A percentile compares a stretch with the other conserved stretches of the same genome.
These are phyloP conservation scores for Podotricha telesiphe DNA, from an alignment of 2,888 invertebrate species.

Conservation along the genomic window DNA sequence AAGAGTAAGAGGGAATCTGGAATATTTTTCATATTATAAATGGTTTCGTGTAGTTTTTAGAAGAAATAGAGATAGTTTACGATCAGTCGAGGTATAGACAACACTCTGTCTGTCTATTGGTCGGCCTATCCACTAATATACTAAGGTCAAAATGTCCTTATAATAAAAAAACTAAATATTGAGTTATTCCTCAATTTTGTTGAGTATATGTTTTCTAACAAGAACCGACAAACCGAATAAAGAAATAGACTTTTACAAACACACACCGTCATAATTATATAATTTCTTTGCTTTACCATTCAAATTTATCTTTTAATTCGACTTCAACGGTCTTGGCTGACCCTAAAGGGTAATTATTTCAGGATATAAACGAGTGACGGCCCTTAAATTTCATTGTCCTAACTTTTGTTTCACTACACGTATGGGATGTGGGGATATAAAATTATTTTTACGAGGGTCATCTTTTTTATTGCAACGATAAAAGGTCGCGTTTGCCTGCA, in stretches of 20 bases:
- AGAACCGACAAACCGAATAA: no score
- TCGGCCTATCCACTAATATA: no score
- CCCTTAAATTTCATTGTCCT: constrained; percentile 37
- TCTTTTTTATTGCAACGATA: constrained; percentile 53
- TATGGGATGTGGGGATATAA: constrained; percentile 46
- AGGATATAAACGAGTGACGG: constrained; percentile 32
- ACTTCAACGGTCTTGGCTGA: constrained; percentile 10
- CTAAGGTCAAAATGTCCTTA: no score
- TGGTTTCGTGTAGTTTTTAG: not conserved
- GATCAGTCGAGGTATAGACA: no score
- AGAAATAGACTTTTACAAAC: not conserved
- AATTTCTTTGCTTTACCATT: not conserved
- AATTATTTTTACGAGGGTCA: constrained; percentile 54
- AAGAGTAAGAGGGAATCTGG: not conserved
- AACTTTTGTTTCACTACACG: constrained; percentile 48
- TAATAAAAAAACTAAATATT: no score
- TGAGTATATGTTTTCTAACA: no score
- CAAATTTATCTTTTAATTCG: constrained; percentile 3
- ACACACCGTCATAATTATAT: not conserved
- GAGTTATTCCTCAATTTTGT: no score
- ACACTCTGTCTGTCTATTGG: no score
- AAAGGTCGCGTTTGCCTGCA: constrained; percentile 55
- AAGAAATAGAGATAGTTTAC: not conserved
- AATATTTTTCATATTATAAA: constrained; percentile 7
- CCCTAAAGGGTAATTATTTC: constrained; percentile 27